Conservation (phyloP, 2,797 vertebrate genomes). For the Rhadinocentrus ornatus region DNA sequence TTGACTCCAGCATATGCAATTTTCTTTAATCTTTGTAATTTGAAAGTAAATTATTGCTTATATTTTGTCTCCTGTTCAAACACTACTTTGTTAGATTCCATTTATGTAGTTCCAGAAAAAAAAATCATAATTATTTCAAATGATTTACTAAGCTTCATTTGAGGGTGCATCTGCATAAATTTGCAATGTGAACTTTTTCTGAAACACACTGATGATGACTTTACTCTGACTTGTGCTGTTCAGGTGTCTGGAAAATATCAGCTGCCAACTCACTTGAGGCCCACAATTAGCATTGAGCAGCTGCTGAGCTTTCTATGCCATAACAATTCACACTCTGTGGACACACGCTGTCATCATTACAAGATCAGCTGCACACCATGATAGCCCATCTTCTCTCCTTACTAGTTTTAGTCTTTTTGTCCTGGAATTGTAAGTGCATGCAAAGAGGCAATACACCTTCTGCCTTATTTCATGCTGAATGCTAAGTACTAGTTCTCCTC, state of each 20-base stretch:
- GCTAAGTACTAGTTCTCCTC: conserved; percentile 25
- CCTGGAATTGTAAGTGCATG: conserved; percentile 32
- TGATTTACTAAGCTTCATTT: conserved; percentile 2
- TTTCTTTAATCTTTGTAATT: conserved; percentile 55
- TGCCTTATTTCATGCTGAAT: conserved; percentile 25
- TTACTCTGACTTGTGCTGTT: conserved; percentile 60
- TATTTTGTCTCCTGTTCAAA: conserved; percentile 30
- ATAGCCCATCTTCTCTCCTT: conserved; percentile 37
- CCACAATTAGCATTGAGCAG: conserved; percentile 79
- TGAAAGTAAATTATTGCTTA: conserved; percentile 58
- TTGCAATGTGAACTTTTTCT: conserved; percentile 14
- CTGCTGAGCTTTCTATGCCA: conserved; percentile 75
- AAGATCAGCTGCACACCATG: conserved; percentile 51
- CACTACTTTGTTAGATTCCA: conserved; percentile 27
- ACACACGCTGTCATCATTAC: conserved; percentile 66
- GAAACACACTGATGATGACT: conserved; percentile 39
- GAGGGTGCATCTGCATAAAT: conserved; percentile 6
- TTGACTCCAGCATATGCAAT: conserved; percentile 40
- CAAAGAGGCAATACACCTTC: conserved; percentile 21
- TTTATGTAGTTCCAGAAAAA: conserved; percentile 25
- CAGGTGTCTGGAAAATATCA: conserved; percentile 72
- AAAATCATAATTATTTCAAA: conserved; percentile 21
- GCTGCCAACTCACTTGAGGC: conserved; percentile 80
- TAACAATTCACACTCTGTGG: conserved; percentile 70
- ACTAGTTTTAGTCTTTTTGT: conserved; percentile 20